Evolutionary conservation across 1,140 invertebrate species (phyloP).

Genomic region (Dendrolimus punctatus): DNA sequence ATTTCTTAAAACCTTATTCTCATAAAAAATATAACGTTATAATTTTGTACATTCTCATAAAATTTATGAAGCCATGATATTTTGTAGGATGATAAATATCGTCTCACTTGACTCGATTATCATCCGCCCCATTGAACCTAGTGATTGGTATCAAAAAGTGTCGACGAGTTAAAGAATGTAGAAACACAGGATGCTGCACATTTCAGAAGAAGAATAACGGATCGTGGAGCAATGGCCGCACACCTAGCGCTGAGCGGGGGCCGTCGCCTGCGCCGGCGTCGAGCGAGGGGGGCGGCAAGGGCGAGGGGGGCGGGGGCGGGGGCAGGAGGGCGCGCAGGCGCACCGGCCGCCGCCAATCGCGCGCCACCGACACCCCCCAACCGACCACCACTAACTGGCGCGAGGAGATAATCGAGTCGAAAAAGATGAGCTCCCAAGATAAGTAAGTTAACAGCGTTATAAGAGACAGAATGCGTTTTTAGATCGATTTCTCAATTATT

Average conservation of each 20-base stretch:
- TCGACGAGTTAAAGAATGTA: no score
- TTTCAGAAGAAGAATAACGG: slow-evolving; percentile 36
- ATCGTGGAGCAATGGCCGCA: slow-evolving; percentile 27
- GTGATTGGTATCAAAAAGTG: no score
- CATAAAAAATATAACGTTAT: no score
- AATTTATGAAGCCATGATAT: no score
- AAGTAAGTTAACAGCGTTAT: slow-evolving; percentile 22
- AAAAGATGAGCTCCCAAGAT: slow-evolving; percentile 38
- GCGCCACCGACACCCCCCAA: slow-evolving; percentile 20
- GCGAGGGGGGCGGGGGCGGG: slow-evolving; percentile 7
- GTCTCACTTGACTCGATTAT: no score
- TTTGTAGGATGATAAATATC: no score
- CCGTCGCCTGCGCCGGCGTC: slow-evolving; percentile 29
- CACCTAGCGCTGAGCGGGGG: slow-evolving; percentile 34
- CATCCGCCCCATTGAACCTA: no score
- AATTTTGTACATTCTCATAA: no score
- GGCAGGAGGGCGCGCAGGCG: slow-evolving; percentile 14
- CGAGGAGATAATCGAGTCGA: slow-evolving; percentile 56
- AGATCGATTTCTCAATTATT: no score
- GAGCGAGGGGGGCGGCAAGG: slow-evolving; percentile 18
- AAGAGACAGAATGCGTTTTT: no score
- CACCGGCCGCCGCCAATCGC: slow-evolving; percentile 20
- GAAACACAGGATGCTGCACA: no score
- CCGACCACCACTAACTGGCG: slow-evolving; percentile 40
- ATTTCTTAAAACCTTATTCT: no score